These are phyloP conservation scores for Caenorhabditis inopinata DNA, from an alignment of 1,140 invertebrate genomes.

Conservation along the genomic window DNA sequence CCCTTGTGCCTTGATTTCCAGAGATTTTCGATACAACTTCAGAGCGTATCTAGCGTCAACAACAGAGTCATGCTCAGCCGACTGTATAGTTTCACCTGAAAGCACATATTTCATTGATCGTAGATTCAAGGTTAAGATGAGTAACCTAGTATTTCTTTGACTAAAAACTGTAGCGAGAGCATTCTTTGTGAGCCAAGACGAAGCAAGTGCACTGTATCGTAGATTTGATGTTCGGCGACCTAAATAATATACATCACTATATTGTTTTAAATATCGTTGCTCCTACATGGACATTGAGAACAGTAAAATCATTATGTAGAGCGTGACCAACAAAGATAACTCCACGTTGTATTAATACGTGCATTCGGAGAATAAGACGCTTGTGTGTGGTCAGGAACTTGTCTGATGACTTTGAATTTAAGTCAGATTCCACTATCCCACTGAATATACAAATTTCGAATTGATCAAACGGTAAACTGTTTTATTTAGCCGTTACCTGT, in stretches of 20 bases:
- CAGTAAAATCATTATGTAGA: constrained; percentile 85
- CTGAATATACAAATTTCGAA: constrained; percentile 67
- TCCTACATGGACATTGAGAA: constrained; percentile 80
- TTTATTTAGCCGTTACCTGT: no score
- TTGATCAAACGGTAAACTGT: neutral
- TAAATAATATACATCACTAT: constrained; percentile 48
- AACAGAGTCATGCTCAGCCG: constrained; percentile 83
- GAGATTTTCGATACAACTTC: constrained; percentile 78
- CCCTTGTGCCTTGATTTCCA: constrained; percentile 70
- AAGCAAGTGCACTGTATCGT: constrained; percentile 84
- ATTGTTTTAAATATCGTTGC: constrained; percentile 70
- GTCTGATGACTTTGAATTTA: constrained; percentile 82
- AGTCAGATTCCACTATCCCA: constrained; percentile 85
- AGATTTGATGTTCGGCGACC: constrained; percentile 79
- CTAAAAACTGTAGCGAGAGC: constrained; percentile 83
- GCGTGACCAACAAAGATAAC: constrained; percentile 88
- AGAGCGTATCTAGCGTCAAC: constrained; percentile 85
- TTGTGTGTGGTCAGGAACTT: constrained; percentile 87
- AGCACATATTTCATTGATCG: no score
- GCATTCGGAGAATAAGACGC: constrained; percentile 82
- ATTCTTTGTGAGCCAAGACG: constrained; percentile 84
- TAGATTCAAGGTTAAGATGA: no score
- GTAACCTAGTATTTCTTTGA: constrained; percentile 88
- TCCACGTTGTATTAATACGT: constrained; percentile 81
- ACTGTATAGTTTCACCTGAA: constrained; percentile 79